A percentile compares a stretch with the other conserved stretches of the same genome.
Conservation (phyloP, 2,113 vertebrate genomes). For the Manacus vitellinus region DNA sequence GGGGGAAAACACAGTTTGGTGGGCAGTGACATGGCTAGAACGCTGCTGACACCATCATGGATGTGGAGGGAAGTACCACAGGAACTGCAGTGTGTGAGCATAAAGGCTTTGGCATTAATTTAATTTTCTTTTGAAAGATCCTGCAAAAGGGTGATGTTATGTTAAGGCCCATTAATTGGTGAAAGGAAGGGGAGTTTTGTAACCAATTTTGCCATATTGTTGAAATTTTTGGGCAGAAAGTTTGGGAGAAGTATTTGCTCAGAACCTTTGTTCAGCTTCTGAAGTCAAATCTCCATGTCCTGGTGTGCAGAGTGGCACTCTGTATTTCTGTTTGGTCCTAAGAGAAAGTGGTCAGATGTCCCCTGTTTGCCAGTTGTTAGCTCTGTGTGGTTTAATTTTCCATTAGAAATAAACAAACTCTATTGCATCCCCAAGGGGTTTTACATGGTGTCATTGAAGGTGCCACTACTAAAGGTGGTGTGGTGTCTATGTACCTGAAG, state of each 20-base stretch:
- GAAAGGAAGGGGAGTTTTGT: background rate
- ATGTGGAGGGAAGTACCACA: background rate
- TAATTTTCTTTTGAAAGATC: background rate
- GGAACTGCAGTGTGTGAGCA: background rate
- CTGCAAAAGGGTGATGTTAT: background rate
- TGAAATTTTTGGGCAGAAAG: background rate
- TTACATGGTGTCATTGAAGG: background rate
- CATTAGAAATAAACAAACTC: background rate
- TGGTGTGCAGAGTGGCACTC: background rate
- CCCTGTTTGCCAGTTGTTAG: background rate
- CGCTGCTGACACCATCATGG: fast-evolving
- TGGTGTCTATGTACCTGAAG: background rate
- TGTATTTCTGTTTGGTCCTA: background rate
- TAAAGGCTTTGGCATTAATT: background rate
- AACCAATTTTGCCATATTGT: background rate
- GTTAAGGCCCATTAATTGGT: background rate
- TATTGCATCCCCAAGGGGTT: background rate
- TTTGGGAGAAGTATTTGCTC: background rate
- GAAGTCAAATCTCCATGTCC: background rate
- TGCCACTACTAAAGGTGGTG: background rate
- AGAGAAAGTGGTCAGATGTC: background rate
- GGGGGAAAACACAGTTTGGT: background rate
- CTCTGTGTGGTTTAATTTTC: background rate
- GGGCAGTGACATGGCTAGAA: background rate
- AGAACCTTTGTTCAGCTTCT: background rate